Percentiles rank a stretch among this genome's conserved stretches.
Conservation (phyloP, 2,888 invertebrate species). For the Crematogaster levior region DNA sequence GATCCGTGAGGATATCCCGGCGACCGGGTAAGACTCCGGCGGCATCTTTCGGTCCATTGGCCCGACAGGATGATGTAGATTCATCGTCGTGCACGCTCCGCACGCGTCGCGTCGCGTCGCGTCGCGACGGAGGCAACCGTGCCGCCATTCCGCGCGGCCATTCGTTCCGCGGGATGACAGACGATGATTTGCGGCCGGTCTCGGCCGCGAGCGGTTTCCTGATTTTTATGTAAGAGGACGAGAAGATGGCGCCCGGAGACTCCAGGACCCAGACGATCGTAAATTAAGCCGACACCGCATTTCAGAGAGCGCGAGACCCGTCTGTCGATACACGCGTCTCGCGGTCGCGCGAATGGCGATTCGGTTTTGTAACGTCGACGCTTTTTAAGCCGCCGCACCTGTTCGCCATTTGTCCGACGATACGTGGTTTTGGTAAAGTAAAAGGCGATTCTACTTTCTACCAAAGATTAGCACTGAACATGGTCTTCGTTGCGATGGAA, state of each 20-base stretch:
- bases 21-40: conserved; percentile 57
- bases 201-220: conserved; percentile 77
- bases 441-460: not conserved
- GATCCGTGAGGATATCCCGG: conserved; percentile 40
- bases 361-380: conserved; percentile 24
- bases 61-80: conserved; percentile 83
- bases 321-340: conserved; percentile 23
- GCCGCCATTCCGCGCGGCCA: conserved; percentile 73
- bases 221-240: conserved; percentile 83
- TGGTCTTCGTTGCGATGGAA: not conserved
- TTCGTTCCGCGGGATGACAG: conserved; percentile 81
- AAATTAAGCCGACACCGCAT: conserved; percentile 73
- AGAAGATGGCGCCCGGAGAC: conserved; percentile 72
- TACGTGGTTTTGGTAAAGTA: not conserved
- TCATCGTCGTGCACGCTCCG: conserved; percentile 74
- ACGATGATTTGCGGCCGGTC: conserved; percentile 83
- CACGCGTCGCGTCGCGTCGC: conserved; percentile 45
- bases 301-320: not conserved
- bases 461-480: not conserved
- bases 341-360: conserved; percentile 29
- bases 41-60: conserved; percentile 83
- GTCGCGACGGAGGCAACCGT: conserved; percentile 49
- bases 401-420: not conserved
- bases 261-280: conserved; percentile 78
- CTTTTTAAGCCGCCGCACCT: conserved; percentile 16